phyloP scores from a whole-genome alignment of 2,797 vertebrate species.

The Aldrovandia affinis region DNA sequence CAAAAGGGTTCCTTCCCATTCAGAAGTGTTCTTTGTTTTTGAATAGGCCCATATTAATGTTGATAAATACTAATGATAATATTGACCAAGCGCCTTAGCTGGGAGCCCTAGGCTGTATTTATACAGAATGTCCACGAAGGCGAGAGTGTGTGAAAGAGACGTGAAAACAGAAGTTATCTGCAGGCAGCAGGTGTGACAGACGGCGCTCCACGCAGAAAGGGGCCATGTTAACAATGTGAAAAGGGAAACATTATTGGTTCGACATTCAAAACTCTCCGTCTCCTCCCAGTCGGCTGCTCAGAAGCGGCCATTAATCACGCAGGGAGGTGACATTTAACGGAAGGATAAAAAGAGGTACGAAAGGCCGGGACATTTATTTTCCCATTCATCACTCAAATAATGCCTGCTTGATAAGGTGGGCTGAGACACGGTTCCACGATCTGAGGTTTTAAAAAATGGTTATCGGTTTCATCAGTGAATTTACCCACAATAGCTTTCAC shows the following conservation, averaged over 20 bases:
- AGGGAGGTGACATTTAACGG: constrained; percentile 30
- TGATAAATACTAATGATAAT: neutral
- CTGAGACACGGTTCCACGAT: neutral
- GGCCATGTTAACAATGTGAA: neutral
- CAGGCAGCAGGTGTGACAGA: neutral
- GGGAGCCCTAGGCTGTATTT: no score
- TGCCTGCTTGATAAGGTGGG: constrained; percentile 12
- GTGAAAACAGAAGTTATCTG: neutral
- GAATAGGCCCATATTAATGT: neutral
- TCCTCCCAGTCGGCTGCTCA: constrained; percentile 5
- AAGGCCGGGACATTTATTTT: constrained; percentile 22
- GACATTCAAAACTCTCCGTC: neutral
- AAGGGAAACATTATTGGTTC: constrained; percentile 18
- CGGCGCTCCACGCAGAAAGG: neutral
- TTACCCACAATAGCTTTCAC: neutral
- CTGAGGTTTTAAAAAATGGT: constrained; percentile 12
- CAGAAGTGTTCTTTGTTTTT: neutral
- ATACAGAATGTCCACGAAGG: no score
- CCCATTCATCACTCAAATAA: constrained; percentile 15
- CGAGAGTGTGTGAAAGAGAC: neutral
- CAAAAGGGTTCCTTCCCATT: neutral
- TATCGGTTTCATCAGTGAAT: neutral
- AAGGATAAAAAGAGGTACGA: constrained; percentile 16
- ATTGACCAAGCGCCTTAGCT: neutral
- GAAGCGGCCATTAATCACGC: constrained; percentile 16